Conservation (phyloP, 1,140 invertebrate genomes). For the Aplysia californica region DNA sequence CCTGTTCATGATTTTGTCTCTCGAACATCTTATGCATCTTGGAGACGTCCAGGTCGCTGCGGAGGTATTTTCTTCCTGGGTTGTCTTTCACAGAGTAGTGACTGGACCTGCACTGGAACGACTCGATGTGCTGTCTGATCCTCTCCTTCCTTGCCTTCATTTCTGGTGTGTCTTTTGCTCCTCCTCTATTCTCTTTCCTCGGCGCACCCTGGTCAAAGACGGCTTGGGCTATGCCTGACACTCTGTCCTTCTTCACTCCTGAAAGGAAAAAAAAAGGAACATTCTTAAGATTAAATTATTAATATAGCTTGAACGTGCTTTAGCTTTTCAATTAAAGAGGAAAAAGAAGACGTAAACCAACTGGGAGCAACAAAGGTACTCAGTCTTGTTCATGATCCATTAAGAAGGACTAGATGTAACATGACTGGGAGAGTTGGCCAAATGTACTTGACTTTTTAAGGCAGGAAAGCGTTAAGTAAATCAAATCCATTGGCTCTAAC, state of each 20-base stretch:
- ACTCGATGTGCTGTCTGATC: constrained; percentile 14
- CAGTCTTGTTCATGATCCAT: no score
- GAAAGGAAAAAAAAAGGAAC: no score
- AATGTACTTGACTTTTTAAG: no score
- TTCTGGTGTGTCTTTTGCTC: background rate
- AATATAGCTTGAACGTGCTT: no score
- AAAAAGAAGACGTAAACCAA: no score
- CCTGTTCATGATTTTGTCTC: constrained; percentile 24
- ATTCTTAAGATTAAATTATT: no score
- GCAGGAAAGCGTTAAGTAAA: no score
- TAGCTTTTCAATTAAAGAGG: no score
- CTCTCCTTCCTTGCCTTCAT: background rate
- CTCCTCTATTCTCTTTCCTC: constrained; percentile 18
- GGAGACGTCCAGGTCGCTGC: constrained; percentile 7
- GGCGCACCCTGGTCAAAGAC: background rate
- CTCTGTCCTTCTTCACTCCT: constrained; percentile 6
- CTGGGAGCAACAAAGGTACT: no score
- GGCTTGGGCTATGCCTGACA: background rate
- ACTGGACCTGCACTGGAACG: constrained; percentile 18
- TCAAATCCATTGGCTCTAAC: no score
- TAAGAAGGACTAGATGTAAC: no score
- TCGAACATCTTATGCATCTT: constrained; percentile 19
- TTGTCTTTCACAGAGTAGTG: constrained; percentile 7
- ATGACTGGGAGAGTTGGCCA: no score
- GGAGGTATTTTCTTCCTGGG: constrained; percentile 24